These are phyloP conservation scores for Aspidoscelis tigris DNA, from an alignment of 2,113 vertebrate species.

Conservation along the genomic window DNA sequence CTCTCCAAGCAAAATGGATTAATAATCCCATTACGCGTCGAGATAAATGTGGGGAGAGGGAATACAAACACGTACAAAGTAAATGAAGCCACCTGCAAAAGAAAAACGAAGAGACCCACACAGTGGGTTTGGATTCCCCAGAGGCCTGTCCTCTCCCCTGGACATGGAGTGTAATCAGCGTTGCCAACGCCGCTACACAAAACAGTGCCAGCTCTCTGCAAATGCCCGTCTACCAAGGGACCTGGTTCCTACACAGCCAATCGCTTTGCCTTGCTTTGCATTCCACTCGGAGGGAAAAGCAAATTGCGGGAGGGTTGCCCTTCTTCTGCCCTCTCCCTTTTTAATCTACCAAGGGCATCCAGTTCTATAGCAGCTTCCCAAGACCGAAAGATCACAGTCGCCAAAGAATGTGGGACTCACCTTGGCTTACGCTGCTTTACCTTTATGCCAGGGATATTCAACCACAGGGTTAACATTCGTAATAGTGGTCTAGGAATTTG, in stretches of 20 bases:
- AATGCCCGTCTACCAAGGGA: background rate
- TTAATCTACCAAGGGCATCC: constrained; percentile 23
- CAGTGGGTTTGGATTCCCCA: constrained; percentile 50
- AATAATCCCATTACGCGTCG: constrained; percentile 67
- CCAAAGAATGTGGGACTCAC: constrained; percentile 25
- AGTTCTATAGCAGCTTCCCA: constrained; percentile 25
- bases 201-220: fast-evolving
- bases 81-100: constrained; percentile 59
- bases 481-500: background rate
- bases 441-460: background rate
- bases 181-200: background rate
- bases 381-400: constrained; percentile 22
- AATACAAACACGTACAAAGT: constrained; percentile 44
- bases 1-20: constrained; percentile 68
- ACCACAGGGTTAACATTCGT: background rate
- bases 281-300: constrained; percentile 21
- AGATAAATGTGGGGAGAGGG: constrained; percentile 50
- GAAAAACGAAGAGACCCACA: constrained; percentile 65
- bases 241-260: background rate
- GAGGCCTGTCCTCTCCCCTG: background rate
- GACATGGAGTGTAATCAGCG: constrained; percentile 54
- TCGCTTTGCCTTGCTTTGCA: fast-evolving
- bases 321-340: background rate
- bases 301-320: background rate
- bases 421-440: background rate